Base-by-base conservation (phyloP, 2,888 invertebrate species). In the Phlogophora meticulosa region DNA sequence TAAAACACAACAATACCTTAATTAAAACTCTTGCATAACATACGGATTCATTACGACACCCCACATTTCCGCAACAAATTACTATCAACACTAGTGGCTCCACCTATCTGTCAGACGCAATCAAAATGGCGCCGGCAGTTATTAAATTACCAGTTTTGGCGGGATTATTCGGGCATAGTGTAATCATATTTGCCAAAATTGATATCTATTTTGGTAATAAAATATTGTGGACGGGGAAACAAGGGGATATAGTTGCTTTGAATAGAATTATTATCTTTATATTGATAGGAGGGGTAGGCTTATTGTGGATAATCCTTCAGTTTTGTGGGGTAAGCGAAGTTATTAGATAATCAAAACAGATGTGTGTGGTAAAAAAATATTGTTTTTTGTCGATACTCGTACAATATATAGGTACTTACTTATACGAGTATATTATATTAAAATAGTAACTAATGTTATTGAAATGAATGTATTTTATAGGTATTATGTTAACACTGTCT, bases 171-270 rank as follows among this genome's bases (percentile, higher is more conserved):
- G 74, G 73, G 74, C 85, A 65, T 60, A 65, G 59, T 59, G 79
- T 85, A 85, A 87, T 88, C 83, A 63, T 84, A 87, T 87, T 88
- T 85, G 78, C 75, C 79, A 84, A 83, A 87, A 86, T 83, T 87
- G 78, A 82, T 87, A 85, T 84, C 77, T 81, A 83, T 82, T 86
- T 83, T 79, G 70, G 78, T 83, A 84, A 84, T 86, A 83, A 80
- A 84, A 82, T 77, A 71, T 73, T 58, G 65, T 36, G 63, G 75
- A 60, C 63, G 46, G 75, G 73, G 85, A 85, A 83, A 84, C 81
- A 81, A 79, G 78, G 84, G 85, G 69, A 52, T 45, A 15, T 11
- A 48, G 53, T 49, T 52, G 52, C 38, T 67, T 58, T 72, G 58
- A 76, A 69, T 80, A 9, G 52, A 64, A 72, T 66, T 61, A 71